A percentile compares a stretch with the other conserved stretches of the same genome.
Evolutionary conservation across 2,888 invertebrate genomes (phyloP).

Genomic region (Strigamia crassipes): DNA sequence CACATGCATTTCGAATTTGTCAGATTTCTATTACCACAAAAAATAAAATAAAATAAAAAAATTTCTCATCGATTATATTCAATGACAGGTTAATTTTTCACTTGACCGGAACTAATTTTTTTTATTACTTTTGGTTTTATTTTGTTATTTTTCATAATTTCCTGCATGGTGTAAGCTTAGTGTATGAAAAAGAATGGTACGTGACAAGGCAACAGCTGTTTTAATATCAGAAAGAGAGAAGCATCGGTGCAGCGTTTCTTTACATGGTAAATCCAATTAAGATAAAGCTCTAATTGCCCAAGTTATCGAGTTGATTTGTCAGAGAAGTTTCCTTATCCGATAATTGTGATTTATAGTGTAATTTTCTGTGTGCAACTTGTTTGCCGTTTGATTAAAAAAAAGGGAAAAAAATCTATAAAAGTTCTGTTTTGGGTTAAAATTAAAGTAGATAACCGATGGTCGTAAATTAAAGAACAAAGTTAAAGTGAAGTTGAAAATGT

Average conservation of each 20-base stretch:
- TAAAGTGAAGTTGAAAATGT: conserved; percentile 15
- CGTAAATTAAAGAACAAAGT: conserved; percentile 13
- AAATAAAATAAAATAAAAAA: background rate
- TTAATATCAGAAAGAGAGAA: conserved; percentile 18
- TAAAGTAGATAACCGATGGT: conserved; percentile 34
- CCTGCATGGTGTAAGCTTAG: background rate
- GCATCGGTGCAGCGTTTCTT: conserved; percentile 38
- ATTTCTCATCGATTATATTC: background rate
- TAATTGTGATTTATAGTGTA: conserved; percentile 42
- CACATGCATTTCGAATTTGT: conserved; percentile 20
- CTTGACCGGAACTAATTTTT: background rate
- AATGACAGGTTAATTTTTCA: background rate
- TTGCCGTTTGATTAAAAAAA: conserved; percentile 38
- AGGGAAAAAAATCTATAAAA: conserved; percentile 33
- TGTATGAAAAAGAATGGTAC: background rate
- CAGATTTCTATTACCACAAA: background rate
- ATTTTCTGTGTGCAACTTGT: conserved; percentile 35
- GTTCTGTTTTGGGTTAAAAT: conserved; percentile 39
- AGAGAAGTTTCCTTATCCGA: conserved; percentile 40
- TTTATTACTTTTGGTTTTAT: background rate
- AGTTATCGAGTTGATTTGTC: conserved; percentile 42
- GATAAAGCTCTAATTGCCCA: conserved; percentile 38
- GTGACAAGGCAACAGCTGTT: conserved; percentile 35
- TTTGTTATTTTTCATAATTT: background rate
- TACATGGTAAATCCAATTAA: conserved; percentile 42